Base-by-base conservation (phyloP, 2,888 invertebrate genomes). In the Coecobrya sp. region DNA sequence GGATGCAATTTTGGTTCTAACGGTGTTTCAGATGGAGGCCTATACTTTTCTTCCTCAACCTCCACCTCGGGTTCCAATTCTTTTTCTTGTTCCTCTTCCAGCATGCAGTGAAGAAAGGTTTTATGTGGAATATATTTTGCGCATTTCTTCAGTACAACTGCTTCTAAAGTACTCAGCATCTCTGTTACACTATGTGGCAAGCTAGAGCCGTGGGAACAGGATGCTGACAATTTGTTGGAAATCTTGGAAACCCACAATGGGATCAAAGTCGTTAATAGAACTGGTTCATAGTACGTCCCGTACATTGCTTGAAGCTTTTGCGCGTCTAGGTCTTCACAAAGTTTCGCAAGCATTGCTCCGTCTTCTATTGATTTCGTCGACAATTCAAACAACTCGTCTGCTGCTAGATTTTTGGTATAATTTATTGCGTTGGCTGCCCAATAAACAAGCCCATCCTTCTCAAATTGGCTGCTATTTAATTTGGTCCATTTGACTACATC, bases 381-480 rank as follows among this genome's bases (percentile, higher is more conserved):
- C 16, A 76, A 2, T 13, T 93, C 73, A 30, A 65, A 88, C 1
- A 89, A n/a, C 1, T 42, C 30, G 2, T 93, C 89, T 8, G 93
- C 91, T 36, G 91, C 82, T 1, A 85, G 42, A 30, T 93, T 93
- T 30, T 92, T 92, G 0, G 86, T 68, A 42, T 93, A 92, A 68
- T 84, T 92, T 16, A 59, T 68, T n/a, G 94, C 94, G 1, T 92
- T 85, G 0, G 65, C 42, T 3, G 93, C 91, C 94, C 94, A 94
- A 36, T 94, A 89, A 0, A 94, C 55, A 3, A 94, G 65, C 7
- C 94, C 94, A 10, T 94, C 91, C 30, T 91, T 79, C 10, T 89
- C 87, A 65, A 86, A 87, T 13, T 81, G 13, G 7, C 52, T 27
- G 27, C 81, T 94, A 49, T 94, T 94, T 0, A n/a, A 5, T 4